phyloP scores from a whole-genome alignment of 2,113 vertebrate genomes.

The Ivindomyrus marchei region DNA sequence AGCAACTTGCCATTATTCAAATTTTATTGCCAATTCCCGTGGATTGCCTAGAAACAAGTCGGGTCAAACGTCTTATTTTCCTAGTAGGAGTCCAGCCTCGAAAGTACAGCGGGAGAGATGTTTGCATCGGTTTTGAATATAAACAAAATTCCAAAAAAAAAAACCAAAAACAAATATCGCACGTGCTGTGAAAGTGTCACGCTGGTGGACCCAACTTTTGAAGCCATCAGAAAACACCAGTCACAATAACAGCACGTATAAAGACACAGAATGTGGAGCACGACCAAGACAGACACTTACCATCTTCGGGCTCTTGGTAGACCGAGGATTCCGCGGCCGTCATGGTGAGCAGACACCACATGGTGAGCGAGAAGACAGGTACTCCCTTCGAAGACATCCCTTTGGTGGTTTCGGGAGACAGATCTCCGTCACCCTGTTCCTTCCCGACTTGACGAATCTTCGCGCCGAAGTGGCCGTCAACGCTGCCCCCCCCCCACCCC shows the following conservation, averaged over 20 bases:
- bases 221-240: background rate
- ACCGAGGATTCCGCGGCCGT: slow-evolving; percentile 38
- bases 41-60: slow-evolving; percentile 17
- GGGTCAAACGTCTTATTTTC: background rate
- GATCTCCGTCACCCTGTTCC: slow-evolving; percentile 25
- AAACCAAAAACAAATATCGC: background rate
- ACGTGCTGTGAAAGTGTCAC: background rate
- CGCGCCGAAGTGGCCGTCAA: slow-evolving; percentile 40
- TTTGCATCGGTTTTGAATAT: background rate
- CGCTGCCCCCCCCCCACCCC: slow-evolving; percentile 39
- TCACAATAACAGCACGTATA: too few relatives aligned
- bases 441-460: slow-evolving; percentile 41
- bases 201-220: background rate
- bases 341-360: slow-evolving; percentile 46
- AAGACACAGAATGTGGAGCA: background rate
- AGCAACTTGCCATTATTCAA: slow-evolving; percentile 2
- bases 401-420: background rate
- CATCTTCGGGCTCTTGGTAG: slow-evolving; percentile 39
- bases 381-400: slow-evolving; percentile 46
- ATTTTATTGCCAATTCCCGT: slow-evolving; percentile 14
- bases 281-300: slow-evolving; percentile 35
- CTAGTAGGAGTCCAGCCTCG: background rate
- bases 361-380: slow-evolving; percentile 37
- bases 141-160: background rate
- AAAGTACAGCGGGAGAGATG: background rate